These are phyloP conservation scores for Celastrina argiolus DNA, from an alignment of 2,888 invertebrate species.

Conservation along the genomic window DNA sequence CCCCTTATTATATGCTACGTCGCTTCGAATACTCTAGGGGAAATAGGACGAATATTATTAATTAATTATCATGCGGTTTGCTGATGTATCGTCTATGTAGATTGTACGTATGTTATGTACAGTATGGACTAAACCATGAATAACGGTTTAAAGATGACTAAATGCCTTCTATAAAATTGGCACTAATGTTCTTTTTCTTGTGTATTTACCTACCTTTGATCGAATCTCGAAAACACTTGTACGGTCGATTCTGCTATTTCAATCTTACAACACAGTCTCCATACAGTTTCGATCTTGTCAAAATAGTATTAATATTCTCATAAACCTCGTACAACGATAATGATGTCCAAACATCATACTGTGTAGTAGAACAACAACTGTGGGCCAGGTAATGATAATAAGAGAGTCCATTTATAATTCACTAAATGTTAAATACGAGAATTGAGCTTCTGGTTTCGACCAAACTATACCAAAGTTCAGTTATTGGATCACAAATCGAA, in stretches of 20 bases:
- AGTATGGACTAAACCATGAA: neutral
- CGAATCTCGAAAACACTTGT: neutral
- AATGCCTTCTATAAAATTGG: neutral
- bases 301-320: too few relatives aligned
- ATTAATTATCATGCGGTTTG: neutral
- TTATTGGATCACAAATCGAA: neutral
- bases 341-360: too few relatives aligned
- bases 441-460: neutral
- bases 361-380: too few relatives aligned
- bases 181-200: too few relatives aligned
- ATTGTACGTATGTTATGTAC: neutral
- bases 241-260: too few relatives aligned
- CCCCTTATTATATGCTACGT: slow-evolving; percentile 8
- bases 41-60: neutral
- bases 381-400: too few relatives aligned
- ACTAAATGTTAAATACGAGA: too few relatives aligned
- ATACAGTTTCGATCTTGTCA: too few relatives aligned
- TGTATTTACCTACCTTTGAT: neutral
- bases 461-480: neutral
- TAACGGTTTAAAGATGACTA: neutral
- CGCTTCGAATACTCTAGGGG: neutral
- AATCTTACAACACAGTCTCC: too few relatives aligned
- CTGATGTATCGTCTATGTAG: neutral
- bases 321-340: too few relatives aligned
- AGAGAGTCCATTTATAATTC: too few relatives aligned